Evolutionary conservation across 2,113 vertebrate species (phyloP).

Genomic region (Zosterops japonicus): DNA sequence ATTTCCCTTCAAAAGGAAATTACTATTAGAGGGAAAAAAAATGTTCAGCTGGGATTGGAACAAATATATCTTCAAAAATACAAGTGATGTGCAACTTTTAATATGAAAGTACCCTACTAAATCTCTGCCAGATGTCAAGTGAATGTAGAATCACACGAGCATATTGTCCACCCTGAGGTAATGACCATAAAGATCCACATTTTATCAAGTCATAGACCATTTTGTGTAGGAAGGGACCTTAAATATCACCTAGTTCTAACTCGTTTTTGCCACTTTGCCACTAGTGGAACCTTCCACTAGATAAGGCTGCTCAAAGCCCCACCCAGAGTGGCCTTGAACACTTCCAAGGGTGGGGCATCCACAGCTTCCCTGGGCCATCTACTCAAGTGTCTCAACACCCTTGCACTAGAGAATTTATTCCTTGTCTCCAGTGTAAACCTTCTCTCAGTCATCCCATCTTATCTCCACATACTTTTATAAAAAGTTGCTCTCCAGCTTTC

Average conservation of each 20-base stretch:
- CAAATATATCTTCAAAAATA: background rate
- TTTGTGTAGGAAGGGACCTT: background rate
- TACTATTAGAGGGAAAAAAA: background rate
- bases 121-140: background rate
- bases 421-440: background rate
- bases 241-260: background rate
- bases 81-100: background rate
- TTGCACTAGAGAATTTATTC: background rate
- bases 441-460: background rate
- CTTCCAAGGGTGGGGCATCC: background rate
- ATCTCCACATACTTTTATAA: background rate
- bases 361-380: background rate
- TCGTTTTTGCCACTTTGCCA: too few species aligned
- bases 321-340: background rate
- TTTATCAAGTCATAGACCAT: background rate
- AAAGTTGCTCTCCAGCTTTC: background rate
- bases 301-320: background rate
- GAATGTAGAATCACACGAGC: background rate
- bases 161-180: background rate
- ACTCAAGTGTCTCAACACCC: background rate
- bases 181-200: background rate
- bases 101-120: background rate
- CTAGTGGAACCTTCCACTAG: background rate
- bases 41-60: background rate
- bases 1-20: background rate